Evolutionary conservation across 2,797 vertebrate genomes (phyloP), one percentile per base, ranked within the genome.

Genomic region (Chaetophractus vellerosus): DNA sequence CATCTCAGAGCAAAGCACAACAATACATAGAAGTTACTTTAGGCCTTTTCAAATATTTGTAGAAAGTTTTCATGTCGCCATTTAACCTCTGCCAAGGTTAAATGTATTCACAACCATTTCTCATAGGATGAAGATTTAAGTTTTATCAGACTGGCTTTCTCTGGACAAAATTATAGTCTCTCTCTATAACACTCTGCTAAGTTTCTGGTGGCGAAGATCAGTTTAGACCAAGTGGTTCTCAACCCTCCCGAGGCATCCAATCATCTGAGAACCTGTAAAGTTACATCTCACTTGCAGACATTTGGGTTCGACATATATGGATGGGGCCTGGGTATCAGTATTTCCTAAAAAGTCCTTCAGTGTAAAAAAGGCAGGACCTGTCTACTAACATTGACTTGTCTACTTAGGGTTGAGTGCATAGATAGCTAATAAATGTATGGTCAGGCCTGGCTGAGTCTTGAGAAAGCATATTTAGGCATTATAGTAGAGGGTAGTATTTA

Each of bases 21-120:
- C 63, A 91, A 24, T 28, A 80, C 28, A 92, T 93, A 90, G 48
- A 19, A 80, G 57, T 45, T 90, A 21, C 85, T 90, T 92, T 45
- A 52, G 72, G 23, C 1, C n/a, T 76, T 36, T 93, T 82, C 21
- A 90, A 38, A 90, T 90, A 68, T 85, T 88, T 88, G 81, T 33
- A 75, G 79, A 68, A 94, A 64, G 31, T 41, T 91, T 66, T 45
- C 68, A 15, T 86, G 31, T 68, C 26, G 1, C 24, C 76, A 33
- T 2, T 9, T 24, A 64, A 31, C 6, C n/a, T 36, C 38, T 16
- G 8, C 41, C 31, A 72, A 64, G 18, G 28, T 50, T 33, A 48
- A 82, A 64, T 38, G 74, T 5, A 26, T 72, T 75, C 26, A 28
- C 18, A 50, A 21, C 6, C 3, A 24, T 24, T 88, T 64, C 18